These are phyloP conservation scores for Neodiprion pinetum DNA, from an alignment of 1,140 invertebrate genomes.

Conservation along the genomic window DNA sequence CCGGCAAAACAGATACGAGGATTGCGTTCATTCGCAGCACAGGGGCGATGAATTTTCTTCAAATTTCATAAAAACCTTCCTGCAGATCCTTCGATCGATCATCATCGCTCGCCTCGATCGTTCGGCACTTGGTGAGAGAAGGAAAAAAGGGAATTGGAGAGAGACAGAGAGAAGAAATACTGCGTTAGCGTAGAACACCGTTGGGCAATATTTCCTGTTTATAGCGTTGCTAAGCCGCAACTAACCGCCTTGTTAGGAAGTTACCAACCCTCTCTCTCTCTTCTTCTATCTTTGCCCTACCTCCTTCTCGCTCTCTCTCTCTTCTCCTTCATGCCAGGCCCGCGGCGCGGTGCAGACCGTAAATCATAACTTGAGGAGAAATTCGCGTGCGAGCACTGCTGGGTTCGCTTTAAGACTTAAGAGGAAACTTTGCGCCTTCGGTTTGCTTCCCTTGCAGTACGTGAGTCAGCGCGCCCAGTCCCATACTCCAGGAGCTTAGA, in stretches of 20 bases:
- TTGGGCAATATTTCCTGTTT: constrained; percentile 52
- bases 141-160: not conserved
- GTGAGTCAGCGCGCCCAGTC: no score
- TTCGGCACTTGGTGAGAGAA: not conserved
- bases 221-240: constrained; percentile 55
- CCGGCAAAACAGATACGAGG: not conserved
- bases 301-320: constrained; percentile 20
- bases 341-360: constrained; percentile 34
- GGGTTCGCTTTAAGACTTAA: constrained; percentile 52
- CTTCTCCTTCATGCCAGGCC: constrained; percentile 13
- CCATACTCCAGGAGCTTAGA: no score
- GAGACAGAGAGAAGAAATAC: not conserved
- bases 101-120: not conserved
- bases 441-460: no score
- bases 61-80: not conserved
- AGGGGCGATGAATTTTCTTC: not conserved
- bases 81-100: not conserved
- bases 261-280: constrained; percentile 44
- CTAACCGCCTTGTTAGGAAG: constrained; percentile 61
- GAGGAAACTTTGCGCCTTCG: constrained; percentile 34
- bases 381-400: constrained; percentile 45
- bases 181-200: constrained; percentile 21
- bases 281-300: constrained; percentile 24
- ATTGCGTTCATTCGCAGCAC: not conserved
- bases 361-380: constrained; percentile 59